Evolutionary conservation across 2,797 vertebrate species (phyloP).

Genomic region (Protosalanx chinensis): DNA sequence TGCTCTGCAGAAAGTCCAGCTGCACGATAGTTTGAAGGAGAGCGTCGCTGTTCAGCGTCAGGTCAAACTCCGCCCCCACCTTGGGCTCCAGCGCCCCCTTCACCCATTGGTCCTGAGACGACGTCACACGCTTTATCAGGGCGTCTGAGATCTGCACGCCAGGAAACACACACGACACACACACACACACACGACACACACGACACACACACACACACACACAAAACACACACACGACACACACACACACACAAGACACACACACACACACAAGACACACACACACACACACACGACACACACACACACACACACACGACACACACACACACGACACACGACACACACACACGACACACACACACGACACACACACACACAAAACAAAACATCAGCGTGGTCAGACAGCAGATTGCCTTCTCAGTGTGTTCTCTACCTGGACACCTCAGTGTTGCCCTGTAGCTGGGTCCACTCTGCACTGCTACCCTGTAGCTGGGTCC

Average conservation of each 20-base stretch:
- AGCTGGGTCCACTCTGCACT: too few relatives aligned
- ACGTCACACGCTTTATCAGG: constrained; percentile 90
- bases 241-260: too few relatives aligned
- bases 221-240: too few relatives aligned
- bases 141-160: constrained; percentile 87
- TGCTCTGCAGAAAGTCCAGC: constrained; percentile 95
- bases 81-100: constrained; percentile 95
- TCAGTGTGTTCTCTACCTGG: not conserved
- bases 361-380: not conserved
- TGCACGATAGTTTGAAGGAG: constrained; percentile 92
- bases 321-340: too few relatives aligned
- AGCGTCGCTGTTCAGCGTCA: constrained; percentile 88
- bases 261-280: constrained; percentile 1
- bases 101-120: constrained; percentile 97
- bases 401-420: not conserved
- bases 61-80: constrained; percentile 91
- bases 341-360: too few relatives aligned
- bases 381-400: not conserved
- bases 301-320: not conserved
- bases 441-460: not conserved
- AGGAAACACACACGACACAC: too few relatives aligned
- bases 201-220: constrained; percentile 29
- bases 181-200: not conserved
- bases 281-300: not conserved
- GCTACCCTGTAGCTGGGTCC: too few relatives aligned